These are phyloP conservation scores for Callocephalon fimbriatum DNA, from an alignment of 2,113 vertebrate species.

Conservation along the genomic window DNA sequence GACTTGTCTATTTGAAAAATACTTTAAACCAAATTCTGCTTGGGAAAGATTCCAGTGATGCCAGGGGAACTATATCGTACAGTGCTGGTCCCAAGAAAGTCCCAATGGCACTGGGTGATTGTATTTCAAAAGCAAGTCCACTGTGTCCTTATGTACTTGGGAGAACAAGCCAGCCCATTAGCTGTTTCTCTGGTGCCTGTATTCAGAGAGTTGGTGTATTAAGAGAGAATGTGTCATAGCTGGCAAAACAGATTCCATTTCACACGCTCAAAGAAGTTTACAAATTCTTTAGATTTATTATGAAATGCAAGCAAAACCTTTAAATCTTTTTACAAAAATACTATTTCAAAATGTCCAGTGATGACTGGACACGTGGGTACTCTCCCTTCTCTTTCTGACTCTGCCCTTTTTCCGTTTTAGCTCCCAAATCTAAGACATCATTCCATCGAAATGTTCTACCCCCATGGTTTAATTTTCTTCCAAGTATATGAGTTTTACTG, in stretches of 20 bases:
- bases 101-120: fast-evolving
- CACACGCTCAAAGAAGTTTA: fast-evolving
- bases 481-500: background rate
- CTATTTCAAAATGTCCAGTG: background rate
- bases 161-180: background rate
- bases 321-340: background rate
- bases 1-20: background rate
- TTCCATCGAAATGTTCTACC: background rate
- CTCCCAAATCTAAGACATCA: background rate
- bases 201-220: fast-evolving
- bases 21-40: background rate
- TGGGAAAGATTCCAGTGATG: background rate
- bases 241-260: background rate
- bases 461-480: background rate
- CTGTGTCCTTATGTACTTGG: background rate
- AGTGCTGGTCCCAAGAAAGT: background rate
- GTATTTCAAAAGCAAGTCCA: background rate
- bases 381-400: background rate
- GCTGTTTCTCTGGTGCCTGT: background rate
- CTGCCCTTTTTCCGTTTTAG: background rate
- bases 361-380: background rate
- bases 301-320: background rate
- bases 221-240: background rate
- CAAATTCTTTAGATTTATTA: background rate
- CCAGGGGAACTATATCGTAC: fast-evolving